Base-by-base conservation (phyloP, 2,888 invertebrate species). In the Tanaodytes sp. region DNA sequence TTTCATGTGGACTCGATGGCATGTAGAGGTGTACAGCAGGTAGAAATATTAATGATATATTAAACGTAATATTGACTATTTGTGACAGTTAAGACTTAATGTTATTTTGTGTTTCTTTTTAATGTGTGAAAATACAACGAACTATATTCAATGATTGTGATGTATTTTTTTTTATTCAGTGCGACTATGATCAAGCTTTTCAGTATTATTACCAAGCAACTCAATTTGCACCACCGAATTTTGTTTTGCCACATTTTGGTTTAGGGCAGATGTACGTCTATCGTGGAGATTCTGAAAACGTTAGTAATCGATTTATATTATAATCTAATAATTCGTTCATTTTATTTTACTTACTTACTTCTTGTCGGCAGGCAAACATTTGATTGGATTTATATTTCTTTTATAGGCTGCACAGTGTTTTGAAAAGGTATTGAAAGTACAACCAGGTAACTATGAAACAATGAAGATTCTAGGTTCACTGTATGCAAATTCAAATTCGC, bases 241-340 rank as follows among this genome's bases (percentile, higher is more conserved):
- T 99, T 87, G 96, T 99, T 0, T 86, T 99, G 57, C 99, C 99
- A 0, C 96, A 97, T 86, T 99, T 96, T 85, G 99, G 99, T 0
- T 88, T 99, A 0, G 99, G 99, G 0, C 99, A 99, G 85, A 98
- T 99, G 97, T 98, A 99, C 83, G 97, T 99, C 74, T 95, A 97
- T 83, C 89, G 98, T 82, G 96, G 96, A 0, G 98, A 99, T 82
- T 91, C 93, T 1, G 97, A 97, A 86, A 95, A 95, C 86, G 94
- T 93, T 87, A 89, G 89, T 87, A n/a, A n/a, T n/a, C n/a, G n/a
- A n/a, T n/a, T n/a, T n/a, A n/a, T n/a, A n/a, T n/a, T n/a, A n/a
- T n/a, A n/a, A n/a, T n/a, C n/a, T n/a, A n/a, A n/a, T n/a, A n/a
- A n/a, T n/a, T n/a, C n/a, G n/a, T n/a, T n/a, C n/a, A n/a, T n/a